These are phyloP conservation scores for Megalurothrips usitatus DNA, from an alignment of 2,888 invertebrate species.

Conservation along the genomic window DNA sequence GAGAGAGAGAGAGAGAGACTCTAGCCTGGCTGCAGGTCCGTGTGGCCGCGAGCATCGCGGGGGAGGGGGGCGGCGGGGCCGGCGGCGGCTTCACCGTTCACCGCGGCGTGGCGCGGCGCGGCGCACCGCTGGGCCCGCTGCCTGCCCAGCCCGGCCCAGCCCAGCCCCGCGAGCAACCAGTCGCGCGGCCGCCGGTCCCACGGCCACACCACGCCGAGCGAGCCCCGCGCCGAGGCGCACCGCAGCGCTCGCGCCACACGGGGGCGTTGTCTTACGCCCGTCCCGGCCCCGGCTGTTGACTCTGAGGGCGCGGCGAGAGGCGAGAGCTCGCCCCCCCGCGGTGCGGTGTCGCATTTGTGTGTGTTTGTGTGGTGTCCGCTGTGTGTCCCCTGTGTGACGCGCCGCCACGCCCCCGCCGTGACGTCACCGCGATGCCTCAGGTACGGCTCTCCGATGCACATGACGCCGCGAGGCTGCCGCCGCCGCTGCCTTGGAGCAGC, in stretches of 20 bases:
- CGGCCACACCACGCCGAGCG: neutral
- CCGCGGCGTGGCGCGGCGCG: neutral
- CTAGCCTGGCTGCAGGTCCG: no score
- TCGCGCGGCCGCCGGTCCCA: slow-evolving; percentile 9
- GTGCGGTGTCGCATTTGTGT: neutral
- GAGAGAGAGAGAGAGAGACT: no score
- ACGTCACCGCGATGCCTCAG: neutral
- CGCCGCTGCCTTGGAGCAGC: no score
- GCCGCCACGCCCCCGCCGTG: neutral
- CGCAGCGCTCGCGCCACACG: neutral
- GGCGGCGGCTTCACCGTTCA: neutral
- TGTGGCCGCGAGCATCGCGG: no score
- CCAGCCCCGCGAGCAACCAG: neutral
- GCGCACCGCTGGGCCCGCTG: neutral
- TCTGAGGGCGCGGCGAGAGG: neutral
- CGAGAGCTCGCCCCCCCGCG: neutral
- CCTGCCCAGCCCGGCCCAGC: neutral
- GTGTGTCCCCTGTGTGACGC: neutral
- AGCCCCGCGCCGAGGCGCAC: neutral
- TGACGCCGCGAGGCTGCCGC: no score
- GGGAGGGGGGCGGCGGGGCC: neutral
- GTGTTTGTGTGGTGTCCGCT: neutral
- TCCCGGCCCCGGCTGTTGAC: neutral
- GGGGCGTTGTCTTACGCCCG: neutral
- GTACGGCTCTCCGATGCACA: neutral